Conservation (phyloP, 2,797 vertebrate species). For the Setipinna tenuifilis region DNA sequence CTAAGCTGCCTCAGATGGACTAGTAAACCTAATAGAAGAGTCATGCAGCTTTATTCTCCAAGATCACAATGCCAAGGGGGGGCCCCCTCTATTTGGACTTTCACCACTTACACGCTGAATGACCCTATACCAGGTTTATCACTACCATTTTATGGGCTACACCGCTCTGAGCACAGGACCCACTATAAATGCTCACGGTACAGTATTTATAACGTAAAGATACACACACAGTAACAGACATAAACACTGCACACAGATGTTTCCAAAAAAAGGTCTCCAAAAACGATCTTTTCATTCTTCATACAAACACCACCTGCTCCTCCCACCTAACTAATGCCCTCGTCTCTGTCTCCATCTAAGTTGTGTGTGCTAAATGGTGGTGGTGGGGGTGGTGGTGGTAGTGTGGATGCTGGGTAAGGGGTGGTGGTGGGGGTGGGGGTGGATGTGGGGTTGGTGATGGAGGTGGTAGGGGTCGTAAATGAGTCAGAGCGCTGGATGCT, state of each 20-base stretch:
- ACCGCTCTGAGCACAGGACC: no score
- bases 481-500: slow-evolving; percentile 60
- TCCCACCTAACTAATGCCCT: neutral
- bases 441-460: neutral
- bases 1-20: no score
- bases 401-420: slow-evolving; percentile 5
- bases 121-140: no score
- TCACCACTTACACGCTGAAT: no score
- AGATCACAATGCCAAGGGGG: no score
- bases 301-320: neutral
- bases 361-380: neutral
- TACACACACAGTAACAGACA: neutral
- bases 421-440: neutral
- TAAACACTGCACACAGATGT: neutral
- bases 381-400: neutral
- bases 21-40: no score
- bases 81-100: no score
- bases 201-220: no score
- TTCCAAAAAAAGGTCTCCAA: neutral
- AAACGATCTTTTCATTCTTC: neutral
- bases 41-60: no score
- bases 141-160: no score
- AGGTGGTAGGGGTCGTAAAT: slow-evolving; percentile 38
- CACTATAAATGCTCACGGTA: no score
- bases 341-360: neutral